These are phyloP conservation scores for Vulpes ferrilata DNA, from an alignment of 2,113 vertebrate genomes.

Conservation along the genomic window DNA sequence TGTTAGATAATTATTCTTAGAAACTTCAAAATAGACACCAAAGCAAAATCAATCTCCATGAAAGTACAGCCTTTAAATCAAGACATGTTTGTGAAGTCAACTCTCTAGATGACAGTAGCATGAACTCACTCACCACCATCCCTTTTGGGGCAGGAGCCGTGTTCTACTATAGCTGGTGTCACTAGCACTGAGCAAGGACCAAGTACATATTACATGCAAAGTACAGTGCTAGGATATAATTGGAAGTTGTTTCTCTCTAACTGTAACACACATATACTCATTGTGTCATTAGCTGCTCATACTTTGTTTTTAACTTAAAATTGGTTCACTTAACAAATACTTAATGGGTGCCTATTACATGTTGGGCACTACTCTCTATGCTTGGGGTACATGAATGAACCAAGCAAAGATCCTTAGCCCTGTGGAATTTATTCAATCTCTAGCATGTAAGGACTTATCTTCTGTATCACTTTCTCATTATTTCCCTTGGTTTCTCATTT, in stretches of 20 bases:
- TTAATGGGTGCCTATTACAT: not conserved
- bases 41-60: not conserved
- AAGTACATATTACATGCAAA: not conserved
- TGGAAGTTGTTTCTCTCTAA: not conserved
- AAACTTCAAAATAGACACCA: not conserved
- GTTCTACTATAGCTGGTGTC: not conserved
- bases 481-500: not conserved
- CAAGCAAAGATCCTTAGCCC: not conserved
- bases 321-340: not conserved
- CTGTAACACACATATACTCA: not conserved
- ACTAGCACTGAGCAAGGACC: not conserved
- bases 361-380: not conserved
- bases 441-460: not conserved
- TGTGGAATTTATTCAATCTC: not conserved
- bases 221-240: not conserved
- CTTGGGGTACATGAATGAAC: not conserved
- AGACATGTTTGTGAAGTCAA: not conserved
- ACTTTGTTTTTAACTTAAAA: not conserved
- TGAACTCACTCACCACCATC: not conserved
- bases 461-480: not conserved
- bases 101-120: not conserved
- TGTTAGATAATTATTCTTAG: not conserved
- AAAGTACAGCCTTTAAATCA: not conserved
- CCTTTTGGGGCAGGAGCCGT: rapidly evolving
- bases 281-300: not conserved